phyloP scores from a whole-genome alignment of 2,888 invertebrate genomes.

The Colostygia pectinataria region DNA sequence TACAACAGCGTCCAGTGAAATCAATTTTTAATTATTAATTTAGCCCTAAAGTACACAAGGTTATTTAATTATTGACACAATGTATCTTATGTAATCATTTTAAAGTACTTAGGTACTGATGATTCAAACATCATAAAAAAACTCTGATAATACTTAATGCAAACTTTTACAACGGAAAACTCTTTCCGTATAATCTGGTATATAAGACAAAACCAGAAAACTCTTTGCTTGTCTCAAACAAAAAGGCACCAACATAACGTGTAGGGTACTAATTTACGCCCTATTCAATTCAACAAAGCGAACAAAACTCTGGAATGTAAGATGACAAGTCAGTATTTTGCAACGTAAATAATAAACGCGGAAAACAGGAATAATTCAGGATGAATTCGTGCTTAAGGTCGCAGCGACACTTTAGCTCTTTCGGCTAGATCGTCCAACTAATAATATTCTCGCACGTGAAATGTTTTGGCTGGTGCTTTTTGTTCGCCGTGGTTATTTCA shows the following conservation, averaged over 20 bases:
- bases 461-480: slow-evolving; percentile 83
- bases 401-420: slow-evolving; percentile 74
- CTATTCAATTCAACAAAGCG: slow-evolving; percentile 47
- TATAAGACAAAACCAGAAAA: slow-evolving; percentile 13
- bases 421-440: slow-evolving; percentile 82
- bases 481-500: slow-evolving; percentile 82
- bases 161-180: too few species aligned
- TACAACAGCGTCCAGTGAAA: slow-evolving; percentile 56
- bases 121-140: slow-evolving; percentile 55
- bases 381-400: slow-evolving; percentile 66
- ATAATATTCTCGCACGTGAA: slow-evolving; percentile 81
- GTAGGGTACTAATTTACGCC: too few species aligned
- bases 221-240: slow-evolving; percentile 40
- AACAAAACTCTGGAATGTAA: slow-evolving; percentile 36
- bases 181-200: too few species aligned
- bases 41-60: slow-evolving; percentile 21
- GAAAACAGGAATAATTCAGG: slow-evolving; percentile 56
- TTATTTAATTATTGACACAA: too few species aligned
- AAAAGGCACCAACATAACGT: too few species aligned
- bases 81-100: too few species aligned
- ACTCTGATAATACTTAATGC: slow-evolving; percentile 53
- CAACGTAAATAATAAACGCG: slow-evolving; percentile 47
- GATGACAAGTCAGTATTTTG: slow-evolving; percentile 37
- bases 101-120: too few species aligned
- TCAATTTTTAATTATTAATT: slow-evolving; percentile 8